These are phyloP conservation scores for Ceyx cyanopectus DNA, from an alignment of 2,113 vertebrate genomes.

Conservation along the genomic window DNA sequence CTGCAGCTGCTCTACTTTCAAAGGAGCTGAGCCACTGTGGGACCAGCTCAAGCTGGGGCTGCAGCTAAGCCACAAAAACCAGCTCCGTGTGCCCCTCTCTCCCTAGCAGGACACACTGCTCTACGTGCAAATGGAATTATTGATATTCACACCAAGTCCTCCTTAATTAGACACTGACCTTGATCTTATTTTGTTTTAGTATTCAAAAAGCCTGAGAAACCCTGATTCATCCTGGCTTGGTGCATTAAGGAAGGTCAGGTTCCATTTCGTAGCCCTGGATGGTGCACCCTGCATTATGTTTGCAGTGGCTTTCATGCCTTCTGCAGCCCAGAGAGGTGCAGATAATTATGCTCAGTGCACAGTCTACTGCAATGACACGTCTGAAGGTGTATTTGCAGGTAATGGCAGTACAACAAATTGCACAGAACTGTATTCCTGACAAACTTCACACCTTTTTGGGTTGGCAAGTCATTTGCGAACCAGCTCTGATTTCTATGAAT, in stretches of 20 bases:
- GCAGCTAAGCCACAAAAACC: neutral
- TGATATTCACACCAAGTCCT: neutral
- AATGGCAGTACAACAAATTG: neutral
- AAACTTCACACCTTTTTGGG: neutral
- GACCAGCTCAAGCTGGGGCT: neutral
- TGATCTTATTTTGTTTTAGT: neutral
- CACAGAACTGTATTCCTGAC: neutral
- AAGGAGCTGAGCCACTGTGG: neutral
- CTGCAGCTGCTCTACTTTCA: neutral
- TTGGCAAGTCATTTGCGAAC: neutral
- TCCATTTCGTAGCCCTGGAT: neutral
- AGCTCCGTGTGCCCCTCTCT: neutral
- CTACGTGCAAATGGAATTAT: neutral
- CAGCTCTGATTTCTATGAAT: neutral
- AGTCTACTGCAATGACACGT: neutral
- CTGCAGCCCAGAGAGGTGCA: neutral
- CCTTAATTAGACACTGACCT: neutral
- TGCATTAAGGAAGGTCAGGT: neutral
- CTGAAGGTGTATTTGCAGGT: neutral
- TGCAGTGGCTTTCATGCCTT: neutral
- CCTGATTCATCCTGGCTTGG: neutral
- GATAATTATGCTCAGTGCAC: neutral
- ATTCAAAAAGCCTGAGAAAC: neutral
- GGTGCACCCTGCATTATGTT: neutral
- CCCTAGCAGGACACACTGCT: neutral